Base-by-base conservation (phyloP, 2,888 invertebrate genomes). In the Microplitis deprimator region DNA sequence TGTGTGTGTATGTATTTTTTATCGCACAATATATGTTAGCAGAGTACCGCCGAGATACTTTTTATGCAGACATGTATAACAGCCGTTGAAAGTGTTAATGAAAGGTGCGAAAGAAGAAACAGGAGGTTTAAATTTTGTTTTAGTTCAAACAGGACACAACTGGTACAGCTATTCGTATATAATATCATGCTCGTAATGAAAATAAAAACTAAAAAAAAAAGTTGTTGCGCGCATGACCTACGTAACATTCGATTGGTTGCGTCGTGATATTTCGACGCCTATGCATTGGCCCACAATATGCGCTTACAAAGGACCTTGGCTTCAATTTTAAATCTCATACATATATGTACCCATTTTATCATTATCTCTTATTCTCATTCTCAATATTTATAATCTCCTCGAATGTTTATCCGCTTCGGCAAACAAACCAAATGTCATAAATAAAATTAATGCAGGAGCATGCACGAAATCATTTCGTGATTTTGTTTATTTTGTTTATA, bases 261-360 rank as follows among this genome's bases (percentile, higher is more conserved):
- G 85, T 82, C 80, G 84, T 81, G 81, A 85, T 85, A 86, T 87
- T 76, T 87, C 84, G 85, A 84, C 77, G 69, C 65, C 65, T 65
- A 29, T 65, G 50, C 50, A 50, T 50, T 50, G 50, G 50, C 50
- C 50, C 50, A 81, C 78, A 72, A 70, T 81, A 81, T 76, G 75
- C 72, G 80, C 77, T 75, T 75, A 83, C 83, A 81, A 77, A 79
- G 83, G 84, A 83, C 87, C 88, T 88, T 88, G 87, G 85, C 87
- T 88, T 76, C 85, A 83, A 87, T 50, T 50, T 50, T 5, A 88
- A 87, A 87, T 88, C 87, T 85, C 82, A 84, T 82, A 84, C 81
- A 83, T 81, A 83, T 80, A 82, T 50, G 13, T 13, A 8, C 50
- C 10, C 13, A 13, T 50, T 50, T 72, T 68, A 64, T 39, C 70